A percentile compares a stretch with the other conserved stretches of the same genome.
phyloP scores from a whole-genome alignment of 2,888 invertebrate genomes.

The Alsophila aescularia region DNA sequence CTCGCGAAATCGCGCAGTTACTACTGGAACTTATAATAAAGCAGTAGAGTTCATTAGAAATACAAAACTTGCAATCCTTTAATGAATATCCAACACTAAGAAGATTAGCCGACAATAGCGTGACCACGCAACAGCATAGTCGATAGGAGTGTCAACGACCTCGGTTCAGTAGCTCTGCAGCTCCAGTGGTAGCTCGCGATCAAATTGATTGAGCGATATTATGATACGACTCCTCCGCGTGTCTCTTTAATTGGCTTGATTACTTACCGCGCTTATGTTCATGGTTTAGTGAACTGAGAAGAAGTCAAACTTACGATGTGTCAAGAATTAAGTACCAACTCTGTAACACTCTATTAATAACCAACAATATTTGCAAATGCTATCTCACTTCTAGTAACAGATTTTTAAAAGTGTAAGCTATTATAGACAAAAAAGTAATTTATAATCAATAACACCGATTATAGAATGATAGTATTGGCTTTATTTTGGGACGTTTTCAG shows the following conservation, averaged over 20 bases:
- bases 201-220: constrained; percentile 77
- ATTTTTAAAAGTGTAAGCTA: too few species aligned
- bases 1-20: too few species aligned
- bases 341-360: too few species aligned
- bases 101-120: constrained; percentile 19
- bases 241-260: constrained; percentile 76
- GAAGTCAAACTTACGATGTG: background rate
- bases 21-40: too few species aligned
- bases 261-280: constrained; percentile 40
- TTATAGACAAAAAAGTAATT: too few species aligned
- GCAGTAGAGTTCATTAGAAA: background rate
- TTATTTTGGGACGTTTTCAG: too few species aligned
- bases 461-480: too few species aligned
- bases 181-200: constrained; percentile 40
- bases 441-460: too few species aligned
- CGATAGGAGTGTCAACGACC: constrained; percentile 60
- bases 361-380: too few species aligned
- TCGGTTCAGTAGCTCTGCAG: constrained; percentile 51
- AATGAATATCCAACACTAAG: constrained; percentile 9
- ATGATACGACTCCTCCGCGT: constrained; percentile 66
- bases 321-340: background rate
- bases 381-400: too few species aligned
- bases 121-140: constrained; percentile 24
- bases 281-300: background rate
- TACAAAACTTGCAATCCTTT: background rate